These are phyloP conservation scores for Holocentrus rufus DNA, from an alignment of 2,797 vertebrate species.

Conservation along the genomic window DNA sequence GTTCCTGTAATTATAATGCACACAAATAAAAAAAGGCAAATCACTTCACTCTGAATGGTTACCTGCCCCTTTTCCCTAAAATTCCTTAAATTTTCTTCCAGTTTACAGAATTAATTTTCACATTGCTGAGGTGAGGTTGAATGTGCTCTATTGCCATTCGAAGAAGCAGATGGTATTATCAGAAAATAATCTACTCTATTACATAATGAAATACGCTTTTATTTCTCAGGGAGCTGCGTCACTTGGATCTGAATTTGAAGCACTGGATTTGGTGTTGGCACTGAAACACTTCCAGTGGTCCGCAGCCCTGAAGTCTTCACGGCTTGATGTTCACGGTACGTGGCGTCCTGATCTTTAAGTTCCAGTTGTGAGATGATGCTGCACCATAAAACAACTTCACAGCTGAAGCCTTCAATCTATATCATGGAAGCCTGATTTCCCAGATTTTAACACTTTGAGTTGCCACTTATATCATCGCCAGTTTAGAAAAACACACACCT, in stretches of 20 bases:
- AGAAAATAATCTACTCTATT: no score
- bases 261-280: constrained; percentile 58
- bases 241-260: constrained; percentile 26
- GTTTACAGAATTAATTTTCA: no score
- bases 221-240: no score
- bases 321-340: constrained; percentile 14
- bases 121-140: no score
- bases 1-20: no score
- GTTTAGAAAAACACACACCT: not conserved
- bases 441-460: constrained; percentile 1
- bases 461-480: not conserved
- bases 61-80: no score
- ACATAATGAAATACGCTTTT: no score
- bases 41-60: no score
- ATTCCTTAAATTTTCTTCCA: no score
- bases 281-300: constrained; percentile 41
- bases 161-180: no score
- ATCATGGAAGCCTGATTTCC: not conserved
- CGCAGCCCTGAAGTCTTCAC: constrained; percentile 42
- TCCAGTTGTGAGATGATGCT: not conserved
- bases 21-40: no score
- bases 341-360: not conserved
- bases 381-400: constrained; percentile 8
- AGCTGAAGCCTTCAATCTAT: not conserved
- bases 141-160: no score